These are phyloP conservation scores for Dicyrtomina minuta DNA, from an alignment of 2,888 invertebrate genomes.

Conservation along the genomic window DNA sequence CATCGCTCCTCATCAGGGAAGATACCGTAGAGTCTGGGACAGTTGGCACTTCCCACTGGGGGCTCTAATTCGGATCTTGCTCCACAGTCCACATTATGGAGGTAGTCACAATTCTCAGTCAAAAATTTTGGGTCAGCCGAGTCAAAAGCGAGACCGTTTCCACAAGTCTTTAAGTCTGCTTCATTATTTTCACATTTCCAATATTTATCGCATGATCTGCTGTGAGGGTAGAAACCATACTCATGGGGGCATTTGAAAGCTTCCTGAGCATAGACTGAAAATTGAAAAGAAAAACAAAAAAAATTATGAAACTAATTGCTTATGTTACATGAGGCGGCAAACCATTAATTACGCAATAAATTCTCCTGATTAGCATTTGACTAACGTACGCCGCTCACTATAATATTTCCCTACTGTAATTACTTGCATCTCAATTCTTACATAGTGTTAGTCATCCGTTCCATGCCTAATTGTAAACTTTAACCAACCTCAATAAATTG, in stretches of 20 bases:
- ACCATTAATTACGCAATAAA: too few species aligned
- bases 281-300: slow-evolving; percentile 56
- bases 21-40: slow-evolving; percentile 84
- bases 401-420: too few species aligned
- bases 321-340: too few species aligned
- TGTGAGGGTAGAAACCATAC: slow-evolving; percentile 91
- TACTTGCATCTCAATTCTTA: too few species aligned
- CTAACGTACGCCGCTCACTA: too few species aligned
- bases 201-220: slow-evolving; percentile 87
- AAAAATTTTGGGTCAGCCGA: slow-evolving; percentile 83
- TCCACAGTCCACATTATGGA: slow-evolving; percentile 91
- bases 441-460: too few species aligned
- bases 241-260: slow-evolving; percentile 91
- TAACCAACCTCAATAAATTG: too few species aligned
- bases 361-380: too few species aligned
- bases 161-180: slow-evolving; percentile 87
- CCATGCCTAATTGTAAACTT: too few species aligned
- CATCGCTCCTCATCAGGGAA: slow-evolving; percentile 85
- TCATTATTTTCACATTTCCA: slow-evolving; percentile 88
- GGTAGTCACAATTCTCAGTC: slow-evolving; percentile 92
- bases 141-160: slow-evolving; percentile 90
- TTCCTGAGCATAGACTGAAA: slow-evolving; percentile 72
- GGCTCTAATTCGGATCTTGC: slow-evolving; percentile 84
- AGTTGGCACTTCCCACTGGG: slow-evolving; percentile 79
- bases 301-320: too few species aligned